These are phyloP conservation scores for Spongilla lacustris DNA, from an alignment of 37 sponge, comb jelly and placozoan species.

Conservation along the genomic window DNA sequence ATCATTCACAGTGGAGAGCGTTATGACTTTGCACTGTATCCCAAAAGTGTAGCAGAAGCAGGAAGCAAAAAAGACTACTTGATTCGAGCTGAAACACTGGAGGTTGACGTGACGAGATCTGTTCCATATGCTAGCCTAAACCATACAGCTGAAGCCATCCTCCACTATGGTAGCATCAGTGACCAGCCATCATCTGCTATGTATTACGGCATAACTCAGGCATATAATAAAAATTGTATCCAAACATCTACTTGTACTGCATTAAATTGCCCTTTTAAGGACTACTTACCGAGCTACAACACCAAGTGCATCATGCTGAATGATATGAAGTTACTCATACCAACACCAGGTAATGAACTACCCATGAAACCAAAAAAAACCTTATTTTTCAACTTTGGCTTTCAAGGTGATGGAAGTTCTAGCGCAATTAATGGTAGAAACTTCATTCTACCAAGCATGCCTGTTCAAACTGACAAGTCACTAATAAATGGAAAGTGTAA, in stretches of 20 bases:
- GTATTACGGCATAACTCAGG: background rate
- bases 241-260: conserved; percentile 32
- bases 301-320: conserved; percentile 54
- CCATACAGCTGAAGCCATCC: conserved; percentile 52
- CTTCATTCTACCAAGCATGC: conserved; percentile 57
- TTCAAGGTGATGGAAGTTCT: conserved; percentile 58
- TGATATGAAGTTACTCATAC: conserved; percentile 9
- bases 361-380: background rate
- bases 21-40: conserved; percentile 71
- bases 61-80: conserved; percentile 22
- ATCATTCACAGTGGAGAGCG: conserved; percentile 85
- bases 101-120: conserved; percentile 7
- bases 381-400: conserved; percentile 85
- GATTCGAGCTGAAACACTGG: conserved; percentile 80
- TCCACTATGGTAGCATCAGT: conserved; percentile 28
- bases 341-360: background rate
- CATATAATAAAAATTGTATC: conserved; percentile 10
- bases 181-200: background rate
- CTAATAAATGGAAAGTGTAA: too few relatives aligned
- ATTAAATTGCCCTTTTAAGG: conserved; percentile 75
- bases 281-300: conserved; percentile 21
- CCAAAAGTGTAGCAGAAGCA: conserved; percentile 23
- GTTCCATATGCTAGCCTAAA: background rate
- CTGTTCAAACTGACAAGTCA: conserved; percentile 21
- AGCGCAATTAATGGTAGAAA: conserved; percentile 77